Evolutionary conservation across 2,113 vertebrate species (phyloP).

Genomic region (Anolis carolinensis): DNA sequence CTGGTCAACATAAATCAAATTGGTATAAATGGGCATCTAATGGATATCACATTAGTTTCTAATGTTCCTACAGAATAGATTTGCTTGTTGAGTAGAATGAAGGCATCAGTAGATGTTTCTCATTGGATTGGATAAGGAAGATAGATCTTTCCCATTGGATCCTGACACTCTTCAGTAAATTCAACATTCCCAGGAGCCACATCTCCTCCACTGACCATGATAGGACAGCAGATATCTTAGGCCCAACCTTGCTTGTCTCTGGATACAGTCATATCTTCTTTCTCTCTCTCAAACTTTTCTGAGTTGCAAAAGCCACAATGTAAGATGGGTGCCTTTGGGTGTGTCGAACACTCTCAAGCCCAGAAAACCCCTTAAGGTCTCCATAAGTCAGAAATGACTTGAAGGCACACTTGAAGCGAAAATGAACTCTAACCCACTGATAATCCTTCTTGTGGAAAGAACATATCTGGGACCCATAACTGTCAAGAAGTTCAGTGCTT

Average conservation of each 20-base stretch:
- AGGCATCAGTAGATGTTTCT: background rate
- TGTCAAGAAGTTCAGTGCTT: background rate
- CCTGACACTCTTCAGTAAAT: too few species aligned
- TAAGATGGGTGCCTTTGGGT: background rate
- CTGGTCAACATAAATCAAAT: background rate
- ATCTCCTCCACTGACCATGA: background rate
- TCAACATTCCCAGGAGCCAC: background rate
- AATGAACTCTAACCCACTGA: background rate
- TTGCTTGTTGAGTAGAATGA: background rate
- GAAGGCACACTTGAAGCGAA: too few species aligned
- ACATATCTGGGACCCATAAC: background rate
- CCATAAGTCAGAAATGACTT: too few species aligned
- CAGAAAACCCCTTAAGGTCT: too few species aligned
- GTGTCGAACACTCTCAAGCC: too few species aligned
- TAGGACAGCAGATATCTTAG: too few species aligned
- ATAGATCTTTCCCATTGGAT: background rate
- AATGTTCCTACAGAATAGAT: background rate
- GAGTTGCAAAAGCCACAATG: background rate
- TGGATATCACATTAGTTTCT: background rate
- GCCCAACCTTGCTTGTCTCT: background rate
- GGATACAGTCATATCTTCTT: background rate
- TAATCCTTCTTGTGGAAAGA: background rate
- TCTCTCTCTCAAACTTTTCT: background rate
- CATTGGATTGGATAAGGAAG: background rate
- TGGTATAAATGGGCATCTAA: background rate